Conservation (phyloP, 1,140 invertebrate species). For the Magallana ariakensis region DNA sequence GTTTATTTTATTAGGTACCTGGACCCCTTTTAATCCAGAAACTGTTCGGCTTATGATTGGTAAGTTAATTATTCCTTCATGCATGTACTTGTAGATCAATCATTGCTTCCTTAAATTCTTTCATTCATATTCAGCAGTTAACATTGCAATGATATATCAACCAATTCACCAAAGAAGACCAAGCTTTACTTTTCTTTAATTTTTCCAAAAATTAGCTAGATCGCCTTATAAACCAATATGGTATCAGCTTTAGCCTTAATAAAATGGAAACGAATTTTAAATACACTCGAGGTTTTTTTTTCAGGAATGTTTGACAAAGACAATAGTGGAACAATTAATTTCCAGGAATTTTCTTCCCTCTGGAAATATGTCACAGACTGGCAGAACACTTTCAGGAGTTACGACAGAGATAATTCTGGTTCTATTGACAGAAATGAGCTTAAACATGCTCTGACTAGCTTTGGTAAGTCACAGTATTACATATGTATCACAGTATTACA, state of each 20-base stretch:
- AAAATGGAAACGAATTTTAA: no score
- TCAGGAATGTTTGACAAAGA: conserved; percentile 98
- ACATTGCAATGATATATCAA: no score
- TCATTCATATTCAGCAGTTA: no score
- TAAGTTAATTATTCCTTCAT: neutral
- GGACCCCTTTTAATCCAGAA: conserved; percentile 98
- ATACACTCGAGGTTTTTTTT: conserved; percentile 59
- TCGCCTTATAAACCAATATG: no score
- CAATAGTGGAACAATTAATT: conserved; percentile 92
- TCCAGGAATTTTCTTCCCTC: conserved; percentile 95
- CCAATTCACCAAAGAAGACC: no score
- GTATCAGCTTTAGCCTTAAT: no score
- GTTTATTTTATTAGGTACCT: conserved; percentile 85
- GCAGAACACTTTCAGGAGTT: conserved; percentile 96
- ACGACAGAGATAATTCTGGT: conserved; percentile 97
- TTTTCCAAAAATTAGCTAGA: no score
- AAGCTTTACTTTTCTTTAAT: no score
- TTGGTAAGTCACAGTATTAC: conserved; percentile 84
- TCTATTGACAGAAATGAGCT: conserved; percentile 96
- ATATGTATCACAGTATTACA: no score
- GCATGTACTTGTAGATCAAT: no score
- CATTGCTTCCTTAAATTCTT: no score
- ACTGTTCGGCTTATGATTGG: conserved; percentile 82
- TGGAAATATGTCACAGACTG: conserved; percentile 99
- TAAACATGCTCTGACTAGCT: conserved; percentile 92